Base-by-base conservation (phyloP, 92 coral and sea anemone species). In the Paramuricea clavata region DNA sequence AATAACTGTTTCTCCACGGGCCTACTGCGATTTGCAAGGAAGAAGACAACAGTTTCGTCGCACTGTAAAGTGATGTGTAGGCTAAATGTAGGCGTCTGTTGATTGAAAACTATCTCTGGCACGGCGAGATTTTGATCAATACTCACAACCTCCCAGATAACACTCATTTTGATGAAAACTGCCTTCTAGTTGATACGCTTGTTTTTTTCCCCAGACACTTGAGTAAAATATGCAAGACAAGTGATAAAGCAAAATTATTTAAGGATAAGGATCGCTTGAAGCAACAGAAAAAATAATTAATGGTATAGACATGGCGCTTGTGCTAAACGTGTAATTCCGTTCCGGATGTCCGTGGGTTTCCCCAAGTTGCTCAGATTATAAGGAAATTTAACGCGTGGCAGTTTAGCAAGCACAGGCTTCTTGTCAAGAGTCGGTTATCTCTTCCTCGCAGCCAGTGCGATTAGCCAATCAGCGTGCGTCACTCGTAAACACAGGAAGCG, bases 351-450 rank as follows among this genome's bases (percentile, higher is more conserved):
- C 39, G 8, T 28, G 19, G 1, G 23, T 11, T 16, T 65, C 41
- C 39, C 23, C 72, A 2, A 0, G 39, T 65, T 13, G 41, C 72
- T 26, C 21, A 39, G 72, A 33, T 28, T 65, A 12, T 30, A 28
- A 28, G 39, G 72, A 65, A 65, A 2, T 19, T 43, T 21, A 23
- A 39, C 78, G 78, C 83, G 83, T 78, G 83, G 69, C 83, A 78
- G 69, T 50, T 78, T 78, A 50, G 69, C 68, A 54, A 54, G 69
- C 22, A 33, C 59, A 9, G 81, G 52, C 36, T 30, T 74, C 69
- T 52, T 78, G 83, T 78, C 83, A 57, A 78, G 69, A 78, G 12
- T 60, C 54, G 52, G 83, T 78, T 78, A 78, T 78, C 83, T 78
- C 83, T 52, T 78, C 83, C 17, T 54, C 70, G 83, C 83, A 78